phyloP scores from a whole-genome alignment of 2,888 invertebrate genomes.

The Glomeris marginata region DNA sequence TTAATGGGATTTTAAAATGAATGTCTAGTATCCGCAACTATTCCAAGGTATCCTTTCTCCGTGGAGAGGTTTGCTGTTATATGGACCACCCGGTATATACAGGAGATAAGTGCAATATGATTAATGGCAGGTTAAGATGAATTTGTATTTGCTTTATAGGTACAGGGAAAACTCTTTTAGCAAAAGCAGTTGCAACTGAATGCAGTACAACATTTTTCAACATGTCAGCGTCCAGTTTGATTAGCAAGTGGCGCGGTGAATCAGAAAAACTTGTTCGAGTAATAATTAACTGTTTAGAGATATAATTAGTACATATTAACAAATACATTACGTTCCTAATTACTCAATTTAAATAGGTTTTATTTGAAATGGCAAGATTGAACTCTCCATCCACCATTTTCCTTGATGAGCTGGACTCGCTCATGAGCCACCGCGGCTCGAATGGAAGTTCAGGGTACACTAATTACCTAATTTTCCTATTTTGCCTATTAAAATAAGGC shows the following conservation, averaged over 20 bases:
- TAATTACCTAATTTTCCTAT: too few relatives aligned
- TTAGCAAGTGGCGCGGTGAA: slow-evolving; percentile 94
- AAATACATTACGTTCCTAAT: not conserved
- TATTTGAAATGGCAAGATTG: slow-evolving; percentile 72
- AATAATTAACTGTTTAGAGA: slow-evolving; percentile 17
- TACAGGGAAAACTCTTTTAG: slow-evolving; percentile 66
- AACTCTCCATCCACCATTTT: slow-evolving; percentile 82
- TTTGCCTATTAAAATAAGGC: not conserved
- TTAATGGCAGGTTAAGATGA: not conserved
- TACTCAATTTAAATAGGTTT: slow-evolving; percentile 38
- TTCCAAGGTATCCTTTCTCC: slow-evolving; percentile 43
- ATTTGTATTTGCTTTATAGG: slow-evolving; percentile 28
- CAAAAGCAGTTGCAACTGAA: slow-evolving; percentile 73
- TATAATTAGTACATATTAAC: slow-evolving; percentile 1
- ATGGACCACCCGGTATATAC: slow-evolving; percentile 56
- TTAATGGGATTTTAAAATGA: slow-evolving; percentile 5
- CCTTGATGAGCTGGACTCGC: slow-evolving; percentile 79
- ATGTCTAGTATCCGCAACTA: slow-evolving; percentile 32
- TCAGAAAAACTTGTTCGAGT: slow-evolving; percentile 84
- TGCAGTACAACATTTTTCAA: slow-evolving; percentile 72
- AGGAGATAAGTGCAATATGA: not conserved
- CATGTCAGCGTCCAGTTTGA: slow-evolving; percentile 68
- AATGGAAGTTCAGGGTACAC: slow-evolving; percentile 18
- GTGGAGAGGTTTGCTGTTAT: slow-evolving; percentile 68
- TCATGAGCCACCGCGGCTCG: slow-evolving; percentile 44